These are phyloP conservation scores for Phlogophora meticulosa DNA, from an alignment of 2,888 invertebrate genomes.

Conservation along the genomic window DNA sequence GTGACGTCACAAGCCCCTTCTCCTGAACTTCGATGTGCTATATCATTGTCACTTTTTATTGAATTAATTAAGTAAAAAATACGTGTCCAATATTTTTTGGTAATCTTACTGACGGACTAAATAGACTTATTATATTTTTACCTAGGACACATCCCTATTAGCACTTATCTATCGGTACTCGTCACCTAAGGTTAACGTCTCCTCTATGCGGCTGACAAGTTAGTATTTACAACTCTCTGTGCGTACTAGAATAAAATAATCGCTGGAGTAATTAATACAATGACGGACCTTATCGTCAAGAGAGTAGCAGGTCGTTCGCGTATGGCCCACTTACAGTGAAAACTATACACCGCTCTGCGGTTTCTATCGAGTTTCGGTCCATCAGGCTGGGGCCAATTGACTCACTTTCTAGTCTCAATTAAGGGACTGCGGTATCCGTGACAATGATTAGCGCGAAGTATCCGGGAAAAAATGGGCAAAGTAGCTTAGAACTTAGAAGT, in stretches of 20 bases:
- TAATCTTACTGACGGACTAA: no score
- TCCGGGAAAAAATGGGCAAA: constrained; percentile 21
- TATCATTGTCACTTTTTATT: no score
- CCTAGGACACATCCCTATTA: no score
- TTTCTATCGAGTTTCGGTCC: constrained; percentile 87
- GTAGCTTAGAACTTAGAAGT: neutral
- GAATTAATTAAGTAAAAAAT: no score
- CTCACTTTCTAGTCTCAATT: constrained; percentile 82
- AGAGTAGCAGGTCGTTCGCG: constrained; percentile 82
- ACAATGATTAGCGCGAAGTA: constrained; percentile 40
- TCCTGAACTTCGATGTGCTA: no score
- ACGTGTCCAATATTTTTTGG: no score
- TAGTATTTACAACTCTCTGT: constrained; percentile 37
- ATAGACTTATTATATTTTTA: no score
- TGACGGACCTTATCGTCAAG: constrained; percentile 76
- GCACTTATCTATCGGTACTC: constrained; percentile 3
- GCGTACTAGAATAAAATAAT: constrained; percentile 48
- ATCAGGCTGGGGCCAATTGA: constrained; percentile 78
- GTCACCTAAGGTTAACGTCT: constrained; percentile 43
- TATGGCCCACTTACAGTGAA: constrained; percentile 87
- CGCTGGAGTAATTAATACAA: constrained; percentile 67
- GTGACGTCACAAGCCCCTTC: no score
- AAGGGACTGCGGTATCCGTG: constrained; percentile 67
- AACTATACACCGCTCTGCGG: constrained; percentile 83
- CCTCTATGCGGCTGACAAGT: constrained; percentile 34